phyloP scores from a whole-genome alignment of 2,113 vertebrate genomes.

The Neolamprologus longior region DNA sequence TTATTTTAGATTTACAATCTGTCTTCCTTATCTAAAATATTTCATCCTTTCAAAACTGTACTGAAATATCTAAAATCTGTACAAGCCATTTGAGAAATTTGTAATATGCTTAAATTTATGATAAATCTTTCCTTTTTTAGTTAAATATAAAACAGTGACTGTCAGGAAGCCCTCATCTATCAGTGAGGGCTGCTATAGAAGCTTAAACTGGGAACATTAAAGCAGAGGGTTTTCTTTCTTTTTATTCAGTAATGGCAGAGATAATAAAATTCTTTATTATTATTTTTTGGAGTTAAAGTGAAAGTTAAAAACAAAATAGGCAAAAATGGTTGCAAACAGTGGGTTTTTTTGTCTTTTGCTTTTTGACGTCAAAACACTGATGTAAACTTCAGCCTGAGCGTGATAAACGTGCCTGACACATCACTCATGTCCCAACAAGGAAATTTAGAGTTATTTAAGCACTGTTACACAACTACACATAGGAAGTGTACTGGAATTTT shows the following conservation, averaged over 20 bases:
- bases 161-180: background rate
- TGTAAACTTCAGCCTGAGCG: rapidly evolving
- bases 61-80: rapidly evolving
- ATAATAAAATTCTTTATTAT: background rate
- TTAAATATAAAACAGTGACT: background rate
- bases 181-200: background rate
- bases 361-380: background rate
- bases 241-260: background rate
- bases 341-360: background rate
- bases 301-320: background rate
- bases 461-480: background rate
- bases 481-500: background rate
- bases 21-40: background rate
- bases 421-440: background rate
- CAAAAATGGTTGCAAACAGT: background rate
- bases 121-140: background rate
- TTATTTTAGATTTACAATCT: background rate
- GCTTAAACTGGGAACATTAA: background rate
- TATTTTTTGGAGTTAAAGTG: background rate
- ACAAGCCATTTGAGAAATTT: rapidly evolving
- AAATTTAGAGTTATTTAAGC: background rate
- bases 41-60: background rate
- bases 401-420: background rate
- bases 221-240: background rate
- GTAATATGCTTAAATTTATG: background rate